Conservation (phyloP, 2,888 invertebrate species). For the Tuta absoluta region DNA sequence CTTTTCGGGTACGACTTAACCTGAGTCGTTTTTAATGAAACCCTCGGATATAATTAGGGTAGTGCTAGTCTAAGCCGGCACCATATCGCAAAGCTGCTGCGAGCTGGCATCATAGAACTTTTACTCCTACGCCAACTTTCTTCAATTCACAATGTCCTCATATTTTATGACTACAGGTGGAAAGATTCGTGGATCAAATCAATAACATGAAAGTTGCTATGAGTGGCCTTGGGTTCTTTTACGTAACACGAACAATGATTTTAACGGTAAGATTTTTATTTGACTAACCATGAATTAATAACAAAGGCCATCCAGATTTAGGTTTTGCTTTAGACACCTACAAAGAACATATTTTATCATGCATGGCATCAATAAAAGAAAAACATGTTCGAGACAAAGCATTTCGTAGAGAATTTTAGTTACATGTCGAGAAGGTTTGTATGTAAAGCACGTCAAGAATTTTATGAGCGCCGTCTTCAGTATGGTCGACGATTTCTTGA, state of each 20-base stretch:
- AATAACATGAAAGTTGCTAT: slow-evolving; percentile 81
- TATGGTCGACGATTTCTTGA: background rate
- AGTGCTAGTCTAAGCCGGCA: too few relatives aligned
- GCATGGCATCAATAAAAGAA: background rate
- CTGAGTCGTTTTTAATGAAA: too few relatives aligned
- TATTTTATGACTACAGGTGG: slow-evolving; percentile 65
- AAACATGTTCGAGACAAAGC: background rate
- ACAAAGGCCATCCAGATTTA: too few relatives aligned
- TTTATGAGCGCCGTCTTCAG: background rate
- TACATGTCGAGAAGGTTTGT: background rate
- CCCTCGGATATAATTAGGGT: too few relatives aligned
- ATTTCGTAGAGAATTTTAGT: slow-evolving; percentile 3
- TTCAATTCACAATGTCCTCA: too few relatives aligned
- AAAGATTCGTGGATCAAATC: slow-evolving; percentile 82
- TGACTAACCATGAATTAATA: background rate
- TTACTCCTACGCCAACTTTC: too few relatives aligned
- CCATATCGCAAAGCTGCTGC: too few relatives aligned
- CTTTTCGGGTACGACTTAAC: too few relatives aligned
- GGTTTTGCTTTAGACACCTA: too few relatives aligned
- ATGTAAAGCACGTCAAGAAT: slow-evolving; percentile 4
- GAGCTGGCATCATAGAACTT: too few relatives aligned
- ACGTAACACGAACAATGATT: slow-evolving; percentile 80
- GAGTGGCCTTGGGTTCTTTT: slow-evolving; percentile 82
- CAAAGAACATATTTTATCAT: background rate
- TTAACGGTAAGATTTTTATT: slow-evolving; percentile 70